Base-by-base conservation (phyloP, 1,140 invertebrate species). In the Neodiprion fabricii region DNA sequence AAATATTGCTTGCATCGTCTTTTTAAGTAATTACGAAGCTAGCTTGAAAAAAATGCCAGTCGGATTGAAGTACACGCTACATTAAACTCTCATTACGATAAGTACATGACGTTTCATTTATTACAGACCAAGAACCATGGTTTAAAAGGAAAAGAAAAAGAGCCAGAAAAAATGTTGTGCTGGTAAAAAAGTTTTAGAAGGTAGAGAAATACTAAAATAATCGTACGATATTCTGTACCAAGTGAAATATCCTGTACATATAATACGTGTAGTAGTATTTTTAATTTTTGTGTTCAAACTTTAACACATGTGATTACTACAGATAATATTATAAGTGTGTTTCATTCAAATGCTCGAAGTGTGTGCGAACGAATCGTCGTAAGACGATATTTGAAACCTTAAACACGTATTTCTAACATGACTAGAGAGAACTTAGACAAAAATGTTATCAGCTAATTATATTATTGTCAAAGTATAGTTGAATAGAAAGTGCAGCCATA, bases 1-100 rank as follows among this genome's bases (percentile, higher is more conserved):
- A 76, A 76, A 78, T 76, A 77, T 81, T 77, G 79, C 79, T 83
- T 82, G 75, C 78, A 76, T 83, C 79, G 75, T 79, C 78, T 77
- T 79, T 76, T 78, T 79, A 72, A 73, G 67, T 75, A 28, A 75
- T 48, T 66, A 48, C 65, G 48, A 53, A 68, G n/a, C 21, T 72
- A 76, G 72, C 76, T 79, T 74, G 69, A 76, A 70, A 61, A 53
- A 66, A 61, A 61, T 61, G 53, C 53, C 53, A 61, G 53, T 61
- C 53, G n/a, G n/a, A 61, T 61, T 61, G n/a, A 61, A 61, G 53
- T 61, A 61, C 53, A 61, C n/a, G 53, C 11, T 61, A 61, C 53
- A 61, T 17, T 14, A 61, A 61, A 61, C 11, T 14, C 53, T 61
- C 4, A 61, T 8, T 14, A 61, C 53, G 9, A 61, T 61, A 17